Base-by-base conservation (phyloP, 2,888 invertebrate genomes). In the Rhamphomyia laevipes region DNA sequence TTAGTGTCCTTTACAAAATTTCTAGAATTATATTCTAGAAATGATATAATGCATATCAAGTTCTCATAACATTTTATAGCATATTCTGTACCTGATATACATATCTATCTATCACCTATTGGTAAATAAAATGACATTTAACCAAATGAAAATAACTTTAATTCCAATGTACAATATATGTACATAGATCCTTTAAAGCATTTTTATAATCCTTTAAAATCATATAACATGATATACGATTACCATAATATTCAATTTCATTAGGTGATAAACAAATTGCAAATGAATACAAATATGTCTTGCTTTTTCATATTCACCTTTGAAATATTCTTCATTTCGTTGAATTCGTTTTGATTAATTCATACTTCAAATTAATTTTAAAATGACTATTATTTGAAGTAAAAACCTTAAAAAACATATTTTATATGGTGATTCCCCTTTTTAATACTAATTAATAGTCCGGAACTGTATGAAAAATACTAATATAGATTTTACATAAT, bases 151-250 rank as follows among this genome's bases (percentile, higher is more conserved):
- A 72, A 58, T 76, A 79, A 47, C 79, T 92, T 89, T 47, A 91
- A 11, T 11, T 47, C 40, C 21, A 89, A 75, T 45, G 88, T 77
- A 67, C 77, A 81, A 59, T 84, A 77, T 13, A 88, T 83, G n/a
- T n/a, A n/a, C n/a, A n/a, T n/a, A n/a, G n/a, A 74, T 92, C 91
- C 52, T 81, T 81, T 43, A 90, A 65, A 16, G 90, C 91, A 56
- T 84, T 81, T 57, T 77, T 77, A 66, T 81, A 88, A 63, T 80
- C 77, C 55, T 80, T 78, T 51, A 92, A 66, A 91, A 91, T 92
- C 78, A 92, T 86, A 64, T 82, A 84, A 63, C 91, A 89, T 27
- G 92, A 92, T 35, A 90, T 78, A 61, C 92, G 76, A 70, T 93
- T 93, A 45, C 87, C 84, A 70, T 90, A 91, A 65, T 85, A 90